Percentiles rank a stretch among this genome's conserved stretches.
These are phyloP conservation scores for Aradophagus sp. DNA, from an alignment of 1,140 invertebrate species.

Conservation along the genomic window DNA sequence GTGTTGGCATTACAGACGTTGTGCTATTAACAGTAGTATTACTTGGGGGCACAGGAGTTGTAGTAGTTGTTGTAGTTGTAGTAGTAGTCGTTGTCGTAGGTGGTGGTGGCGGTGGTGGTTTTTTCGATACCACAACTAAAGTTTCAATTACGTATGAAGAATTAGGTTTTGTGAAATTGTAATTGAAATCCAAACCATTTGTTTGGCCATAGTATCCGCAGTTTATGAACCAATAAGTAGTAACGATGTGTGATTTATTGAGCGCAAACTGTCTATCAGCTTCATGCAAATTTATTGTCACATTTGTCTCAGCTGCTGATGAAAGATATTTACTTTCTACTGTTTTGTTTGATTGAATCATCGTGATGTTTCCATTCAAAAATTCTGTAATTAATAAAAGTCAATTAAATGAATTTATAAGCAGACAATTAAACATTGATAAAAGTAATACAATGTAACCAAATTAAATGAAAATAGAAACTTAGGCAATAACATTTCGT, in stretches of 20 bases:
- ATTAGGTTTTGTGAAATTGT: conserved; percentile 79
- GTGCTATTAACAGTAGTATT: conserved; percentile 41
- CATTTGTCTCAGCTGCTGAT: conserved; percentile 75
- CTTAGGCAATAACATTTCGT: too few relatives aligned
- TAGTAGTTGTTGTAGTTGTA: conserved; percentile 65
- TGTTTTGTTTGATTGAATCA: conserved; percentile 78
- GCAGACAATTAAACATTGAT: too few relatives aligned
- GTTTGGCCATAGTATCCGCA: conserved; percentile 82
- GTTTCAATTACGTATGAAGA: conserved; percentile 80
- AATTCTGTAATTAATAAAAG: conserved; percentile 72
- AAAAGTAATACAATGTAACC: too few relatives aligned
- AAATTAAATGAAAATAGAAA: too few relatives aligned
- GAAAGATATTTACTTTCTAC: conserved; percentile 78
- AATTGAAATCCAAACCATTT: conserved; percentile 77
- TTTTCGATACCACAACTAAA: conserved; percentile 80
- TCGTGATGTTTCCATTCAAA: conserved; percentile 79
- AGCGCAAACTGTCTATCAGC: conserved; percentile 78
- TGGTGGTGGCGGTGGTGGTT: conserved; percentile 78
- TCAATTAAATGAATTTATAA: too few relatives aligned
- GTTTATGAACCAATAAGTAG: conserved; percentile 86
- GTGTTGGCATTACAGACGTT: conserved; percentile 2
- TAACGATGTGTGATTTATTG: conserved; percentile 78
- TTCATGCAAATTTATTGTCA: conserved; percentile 77
- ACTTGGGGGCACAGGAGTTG: conserved; percentile 44
- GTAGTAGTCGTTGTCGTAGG: conserved; percentile 73